Conservation (phyloP, 1,140 invertebrate genomes). For the Drosophila ambigua region DNA sequence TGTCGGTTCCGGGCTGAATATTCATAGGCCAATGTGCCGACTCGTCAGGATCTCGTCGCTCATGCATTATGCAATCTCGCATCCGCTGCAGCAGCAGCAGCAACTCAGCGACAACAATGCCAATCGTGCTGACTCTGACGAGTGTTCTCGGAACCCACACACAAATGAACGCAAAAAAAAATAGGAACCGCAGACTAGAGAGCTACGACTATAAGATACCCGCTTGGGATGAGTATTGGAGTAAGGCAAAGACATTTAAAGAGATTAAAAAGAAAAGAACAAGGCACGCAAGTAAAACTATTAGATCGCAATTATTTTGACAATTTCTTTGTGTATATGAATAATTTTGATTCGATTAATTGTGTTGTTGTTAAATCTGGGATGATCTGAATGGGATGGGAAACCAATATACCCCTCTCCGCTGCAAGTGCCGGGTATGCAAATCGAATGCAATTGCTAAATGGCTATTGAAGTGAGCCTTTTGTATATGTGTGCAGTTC, state of each 20-base stretch:
- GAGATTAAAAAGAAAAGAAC: too few species aligned
- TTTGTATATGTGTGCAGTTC: slow-evolving; percentile 4
- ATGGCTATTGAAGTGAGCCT: slow-evolving; percentile 21
- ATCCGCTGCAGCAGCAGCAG: slow-evolving; percentile 30
- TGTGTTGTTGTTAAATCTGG: too few species aligned
- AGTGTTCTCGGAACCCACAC: slow-evolving; percentile 13
- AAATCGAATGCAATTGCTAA: slow-evolving; percentile 44
- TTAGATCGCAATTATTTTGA: too few species aligned
- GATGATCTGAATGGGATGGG: too few species aligned
- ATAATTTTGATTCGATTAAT: too few species aligned
- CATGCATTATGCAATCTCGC: slow-evolving; percentile 72
- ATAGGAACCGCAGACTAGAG: slow-evolving; percentile 1
- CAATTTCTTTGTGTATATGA: too few species aligned
- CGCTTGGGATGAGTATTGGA: too few species aligned
- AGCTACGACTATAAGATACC: too few species aligned
- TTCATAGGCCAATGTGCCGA: slow-evolving; percentile 53
- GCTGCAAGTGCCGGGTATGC: too few species aligned
- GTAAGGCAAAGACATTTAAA: too few species aligned
- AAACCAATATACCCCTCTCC: too few species aligned
- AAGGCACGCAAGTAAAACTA: too few species aligned
- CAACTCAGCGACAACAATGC: slow-evolving; percentile 39
- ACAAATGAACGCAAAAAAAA: slow-evolving; percentile 31
- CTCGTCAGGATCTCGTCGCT: slow-evolving; percentile 33
- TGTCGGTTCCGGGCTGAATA: slow-evolving; percentile 57
- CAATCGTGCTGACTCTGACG: slow-evolving; percentile 39